Evolutionary conservation across 2,113 vertebrate genomes (phyloP).

Genomic region (Prionailurus viverrinus): DNA sequence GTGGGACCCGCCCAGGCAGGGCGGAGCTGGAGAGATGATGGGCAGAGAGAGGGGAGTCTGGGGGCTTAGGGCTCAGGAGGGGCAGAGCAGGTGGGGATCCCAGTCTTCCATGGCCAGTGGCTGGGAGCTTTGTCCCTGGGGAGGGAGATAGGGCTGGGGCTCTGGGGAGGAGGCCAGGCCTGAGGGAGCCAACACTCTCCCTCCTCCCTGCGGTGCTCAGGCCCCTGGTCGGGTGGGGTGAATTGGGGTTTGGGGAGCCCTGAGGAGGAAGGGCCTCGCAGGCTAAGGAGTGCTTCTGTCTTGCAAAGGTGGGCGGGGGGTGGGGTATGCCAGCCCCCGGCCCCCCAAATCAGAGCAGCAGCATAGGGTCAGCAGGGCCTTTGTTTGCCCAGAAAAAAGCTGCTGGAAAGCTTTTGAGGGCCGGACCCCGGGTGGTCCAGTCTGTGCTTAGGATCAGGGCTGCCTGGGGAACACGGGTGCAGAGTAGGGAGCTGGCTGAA

Average conservation of each 20-base stretch:
- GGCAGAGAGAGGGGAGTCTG: background rate
- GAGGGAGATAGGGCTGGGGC: background rate
- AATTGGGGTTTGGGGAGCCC: background rate
- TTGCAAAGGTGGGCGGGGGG: background rate
- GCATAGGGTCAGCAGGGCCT: conserved; percentile 46
- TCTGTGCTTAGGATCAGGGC: background rate
- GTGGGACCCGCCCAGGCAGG: rapidly evolving
- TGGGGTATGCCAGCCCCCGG: background rate
- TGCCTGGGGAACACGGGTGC: background rate
- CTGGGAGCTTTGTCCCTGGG: background rate
- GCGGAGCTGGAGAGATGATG: background rate
- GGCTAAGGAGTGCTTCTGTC: background rate
- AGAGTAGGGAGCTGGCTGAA: rapidly evolving
- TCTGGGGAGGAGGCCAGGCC: background rate
- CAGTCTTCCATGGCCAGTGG: no score
- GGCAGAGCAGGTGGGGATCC: background rate
- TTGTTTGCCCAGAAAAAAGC: background rate
- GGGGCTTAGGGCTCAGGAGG: background rate
- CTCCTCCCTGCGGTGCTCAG: no score
- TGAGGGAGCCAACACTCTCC: background rate
- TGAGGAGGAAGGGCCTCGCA: background rate
- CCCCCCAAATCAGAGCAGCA: conserved; percentile 31
- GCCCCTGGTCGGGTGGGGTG: background rate
- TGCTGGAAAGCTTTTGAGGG: background rate
- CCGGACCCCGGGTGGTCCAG: background rate